These are phyloP conservation scores for Paramormyrops hopkinsi DNA, from an alignment of 2,797 vertebrate species.

Conservation along the genomic window DNA sequence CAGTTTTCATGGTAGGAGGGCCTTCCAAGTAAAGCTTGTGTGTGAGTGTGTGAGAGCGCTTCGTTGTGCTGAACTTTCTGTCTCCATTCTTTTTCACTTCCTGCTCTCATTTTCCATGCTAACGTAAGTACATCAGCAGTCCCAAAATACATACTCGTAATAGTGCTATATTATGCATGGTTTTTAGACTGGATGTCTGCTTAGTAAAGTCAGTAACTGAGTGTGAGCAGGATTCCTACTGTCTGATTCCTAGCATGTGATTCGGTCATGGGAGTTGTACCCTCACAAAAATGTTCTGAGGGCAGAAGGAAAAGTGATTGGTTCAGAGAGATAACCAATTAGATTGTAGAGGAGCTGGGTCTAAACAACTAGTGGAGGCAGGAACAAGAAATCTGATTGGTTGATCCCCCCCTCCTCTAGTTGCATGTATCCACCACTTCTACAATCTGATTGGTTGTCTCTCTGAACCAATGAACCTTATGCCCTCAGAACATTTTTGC, in stretches of 20 bases:
- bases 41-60: not conserved
- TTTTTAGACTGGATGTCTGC: not conserved
- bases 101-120: not conserved
- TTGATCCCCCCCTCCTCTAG: not conserved
- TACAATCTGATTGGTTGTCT: not conserved
- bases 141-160: too few relatives aligned
- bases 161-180: not conserved
- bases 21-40: not conserved
- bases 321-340: not conserved
- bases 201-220: not conserved
- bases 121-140: constrained; percentile 10
- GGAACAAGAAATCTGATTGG: not conserved
- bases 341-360: not conserved
- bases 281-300: not conserved
- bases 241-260: not conserved
- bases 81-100: not conserved
- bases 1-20: not conserved
- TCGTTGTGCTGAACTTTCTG: not conserved
- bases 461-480: not conserved
- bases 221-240: not conserved
- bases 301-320: not conserved
- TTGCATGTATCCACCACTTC: not conserved
- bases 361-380: not conserved
- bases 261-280: not conserved
- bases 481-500: not conserved